phyloP scores from a whole-genome alignment of 1,140 invertebrate species.

The Heliconius hermathena region DNA sequence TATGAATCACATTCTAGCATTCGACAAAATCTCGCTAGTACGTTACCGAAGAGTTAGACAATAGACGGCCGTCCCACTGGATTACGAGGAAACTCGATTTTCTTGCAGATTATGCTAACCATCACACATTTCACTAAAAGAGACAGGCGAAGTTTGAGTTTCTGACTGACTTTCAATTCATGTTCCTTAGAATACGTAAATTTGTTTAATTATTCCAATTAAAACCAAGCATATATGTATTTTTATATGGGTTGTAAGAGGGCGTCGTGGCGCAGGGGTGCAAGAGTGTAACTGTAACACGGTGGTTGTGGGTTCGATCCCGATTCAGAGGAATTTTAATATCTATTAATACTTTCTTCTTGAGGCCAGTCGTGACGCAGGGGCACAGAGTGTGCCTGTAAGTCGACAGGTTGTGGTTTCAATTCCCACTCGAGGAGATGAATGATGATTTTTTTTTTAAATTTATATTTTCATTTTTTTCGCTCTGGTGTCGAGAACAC shows the following conservation, averaged over 20 bases:
- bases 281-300: no score
- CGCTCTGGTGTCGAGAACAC: no score
- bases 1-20: not conserved
- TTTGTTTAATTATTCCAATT: not conserved
- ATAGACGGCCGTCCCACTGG: constrained; percentile 51
- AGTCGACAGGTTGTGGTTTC: no score
- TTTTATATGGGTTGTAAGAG: not conserved
- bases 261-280: no score
- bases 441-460: no score
- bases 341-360: no score
- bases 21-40: constrained; percentile 23
- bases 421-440: no score
- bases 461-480: no score
- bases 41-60: constrained; percentile 44
- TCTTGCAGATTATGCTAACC: constrained; percentile 63
- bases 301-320: no score
- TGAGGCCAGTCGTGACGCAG: no score
- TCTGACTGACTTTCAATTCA: constrained; percentile 24
- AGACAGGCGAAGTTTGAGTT: constrained; percentile 38
- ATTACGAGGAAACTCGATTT: constrained; percentile 69
- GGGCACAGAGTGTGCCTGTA: no score
- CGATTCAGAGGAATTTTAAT: no score
- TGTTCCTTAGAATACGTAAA: not conserved
- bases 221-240: not conserved
- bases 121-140: constrained; percentile 55